Evolutionary conservation across 1,140 invertebrate species (phyloP).

Genomic region (Oryctes rhinoceros): DNA sequence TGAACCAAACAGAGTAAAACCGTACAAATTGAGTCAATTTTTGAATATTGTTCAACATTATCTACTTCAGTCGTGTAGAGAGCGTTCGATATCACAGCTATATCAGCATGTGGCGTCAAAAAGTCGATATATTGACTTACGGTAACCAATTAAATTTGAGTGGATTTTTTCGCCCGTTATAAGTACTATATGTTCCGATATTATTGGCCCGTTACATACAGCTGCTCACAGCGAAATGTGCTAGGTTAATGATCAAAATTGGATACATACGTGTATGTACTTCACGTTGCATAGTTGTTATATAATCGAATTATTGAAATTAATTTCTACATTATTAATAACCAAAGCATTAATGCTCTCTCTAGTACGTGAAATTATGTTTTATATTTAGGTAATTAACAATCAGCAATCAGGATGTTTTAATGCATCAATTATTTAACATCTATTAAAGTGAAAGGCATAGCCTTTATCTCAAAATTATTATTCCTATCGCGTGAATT

Average conservation of each 20-base stretch:
- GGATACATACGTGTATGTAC: background rate
- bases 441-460: too few species aligned
- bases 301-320: background rate
- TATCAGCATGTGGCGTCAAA: too few species aligned
- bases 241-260: background rate
- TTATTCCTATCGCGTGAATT: too few species aligned
- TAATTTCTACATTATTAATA: conserved; percentile 16
- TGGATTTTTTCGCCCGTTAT: background rate
- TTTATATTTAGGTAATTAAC: background rate
- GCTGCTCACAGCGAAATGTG: background rate
- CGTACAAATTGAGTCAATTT: background rate
- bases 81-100: too few species aligned
- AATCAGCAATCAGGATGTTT: background rate
- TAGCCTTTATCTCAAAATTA: too few species aligned
- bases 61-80: too few species aligned
- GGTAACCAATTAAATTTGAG: background rate
- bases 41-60: too few species aligned
- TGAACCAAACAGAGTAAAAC: background rate
- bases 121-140: too few species aligned
- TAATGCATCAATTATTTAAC: background rate
- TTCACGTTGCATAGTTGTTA: background rate
- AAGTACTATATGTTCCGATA: background rate
- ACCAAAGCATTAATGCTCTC: background rate
- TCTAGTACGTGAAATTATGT: background rate
- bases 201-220: background rate